A percentile compares a stretch with the other conserved stretches of the same genome.
These are phyloP conservation scores for Drosophila aff. DNA, from an alignment of 1,140 invertebrate species.

Conservation along the genomic window DNA sequence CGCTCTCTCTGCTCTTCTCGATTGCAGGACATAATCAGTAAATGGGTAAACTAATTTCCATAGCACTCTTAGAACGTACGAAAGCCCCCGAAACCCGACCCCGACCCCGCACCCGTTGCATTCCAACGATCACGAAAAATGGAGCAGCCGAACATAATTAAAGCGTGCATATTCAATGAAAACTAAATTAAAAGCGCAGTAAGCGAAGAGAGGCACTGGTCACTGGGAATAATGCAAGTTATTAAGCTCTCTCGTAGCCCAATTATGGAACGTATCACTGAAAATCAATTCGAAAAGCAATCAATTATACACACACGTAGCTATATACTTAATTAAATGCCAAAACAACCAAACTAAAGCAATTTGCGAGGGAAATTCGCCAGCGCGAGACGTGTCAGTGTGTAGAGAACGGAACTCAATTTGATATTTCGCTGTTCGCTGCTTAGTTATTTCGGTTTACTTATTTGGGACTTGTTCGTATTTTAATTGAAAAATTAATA, in stretches of 20 bases:
- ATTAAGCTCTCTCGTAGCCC: constrained; percentile 43
- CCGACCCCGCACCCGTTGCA: constrained; percentile 50
- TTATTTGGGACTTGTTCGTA: constrained; percentile 54
- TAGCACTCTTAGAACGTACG: constrained; percentile 65
- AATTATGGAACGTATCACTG: constrained; percentile 56
- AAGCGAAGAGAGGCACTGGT: constrained; percentile 28
- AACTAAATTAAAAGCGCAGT: constrained; percentile 39
- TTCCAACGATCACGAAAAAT: constrained; percentile 52
- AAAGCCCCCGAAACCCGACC: constrained; percentile 36
- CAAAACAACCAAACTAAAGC: constrained; percentile 42
- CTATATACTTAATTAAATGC: constrained; percentile 50
- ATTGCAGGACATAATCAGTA: constrained; percentile 82
- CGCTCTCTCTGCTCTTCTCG: constrained; percentile 63
- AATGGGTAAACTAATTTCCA: constrained; percentile 84
- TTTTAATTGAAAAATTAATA: constrained; percentile 67
- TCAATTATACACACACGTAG: constrained; percentile 64
- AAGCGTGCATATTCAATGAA: constrained; percentile 19
- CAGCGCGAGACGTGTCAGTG: constrained; percentile 3
- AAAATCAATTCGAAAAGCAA: constrained; percentile 66
- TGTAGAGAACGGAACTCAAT: constrained; percentile 23
- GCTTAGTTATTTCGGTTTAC: constrained; percentile 49
- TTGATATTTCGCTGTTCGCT: constrained; percentile 44
- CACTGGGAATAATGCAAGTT: constrained; percentile 28
- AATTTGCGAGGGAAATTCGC: constrained; percentile 32
- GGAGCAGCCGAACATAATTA: constrained; percentile 30